These are phyloP conservation scores for Marmota flaviventris DNA, from an alignment of 2,113 vertebrate species.

Conservation along the genomic window DNA sequence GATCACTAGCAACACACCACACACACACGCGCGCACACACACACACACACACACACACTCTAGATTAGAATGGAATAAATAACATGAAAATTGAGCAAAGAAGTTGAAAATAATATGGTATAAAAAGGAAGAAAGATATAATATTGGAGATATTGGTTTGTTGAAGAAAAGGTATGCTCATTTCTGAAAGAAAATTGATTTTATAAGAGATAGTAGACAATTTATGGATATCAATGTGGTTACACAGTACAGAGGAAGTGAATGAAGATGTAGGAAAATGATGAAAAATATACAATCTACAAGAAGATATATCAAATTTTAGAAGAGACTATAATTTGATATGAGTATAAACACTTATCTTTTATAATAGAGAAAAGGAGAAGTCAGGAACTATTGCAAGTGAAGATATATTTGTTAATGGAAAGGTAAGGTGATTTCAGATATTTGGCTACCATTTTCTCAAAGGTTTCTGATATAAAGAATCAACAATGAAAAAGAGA, in stretches of 20 bases:
- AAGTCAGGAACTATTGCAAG: background rate
- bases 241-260: background rate
- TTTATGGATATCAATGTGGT: background rate
- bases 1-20: no score
- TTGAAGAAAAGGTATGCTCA: background rate
- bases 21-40: no score
- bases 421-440: background rate
- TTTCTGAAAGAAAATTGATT: background rate
- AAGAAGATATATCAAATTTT: background rate
- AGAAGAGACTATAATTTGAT: background rate
- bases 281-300: background rate
- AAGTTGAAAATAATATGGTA: background rate
- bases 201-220: background rate
- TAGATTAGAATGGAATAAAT: background rate
- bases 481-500: background rate
- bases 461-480: background rate
- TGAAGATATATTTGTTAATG: background rate
- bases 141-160: background rate
- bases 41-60: no score
- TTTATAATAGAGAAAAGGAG: background rate
- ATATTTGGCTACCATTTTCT: constrained; percentile 6
- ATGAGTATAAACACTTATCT: background rate
- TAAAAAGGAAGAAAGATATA: background rate
- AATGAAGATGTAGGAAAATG: background rate
- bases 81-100: background rate